Percentiles rank a stretch among this genome's conserved stretches.
Evolutionary conservation across 2,888 invertebrate genomes (phyloP).

Genomic region (Linnaemya tessellans): DNA sequence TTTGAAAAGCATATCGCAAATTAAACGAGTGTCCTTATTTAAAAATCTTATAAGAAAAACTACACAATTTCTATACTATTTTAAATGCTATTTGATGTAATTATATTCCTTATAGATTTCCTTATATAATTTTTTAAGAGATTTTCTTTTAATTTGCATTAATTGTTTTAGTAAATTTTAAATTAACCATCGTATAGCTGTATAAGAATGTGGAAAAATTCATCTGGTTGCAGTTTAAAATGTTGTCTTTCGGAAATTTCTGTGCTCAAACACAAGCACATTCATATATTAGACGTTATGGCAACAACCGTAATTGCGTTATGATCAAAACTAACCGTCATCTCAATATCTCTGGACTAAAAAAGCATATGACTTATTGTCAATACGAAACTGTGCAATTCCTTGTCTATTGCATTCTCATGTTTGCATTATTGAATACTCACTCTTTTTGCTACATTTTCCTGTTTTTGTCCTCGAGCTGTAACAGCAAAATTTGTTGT

Average conservation of each 20-base stretch:
- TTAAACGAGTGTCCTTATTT: too few relatives aligned
- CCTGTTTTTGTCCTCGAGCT: constrained; percentile 41
- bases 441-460: neutral
- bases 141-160: too few relatives aligned
- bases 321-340: constrained; percentile 65
- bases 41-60: too few relatives aligned
- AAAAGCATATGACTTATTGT: constrained; percentile 4
- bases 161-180: neutral
- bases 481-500: constrained; percentile 28
- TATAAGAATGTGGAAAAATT: neutral
- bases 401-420: constrained; percentile 41
- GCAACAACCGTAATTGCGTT: constrained; percentile 65
- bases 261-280: neutral
- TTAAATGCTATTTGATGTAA: too few relatives aligned
- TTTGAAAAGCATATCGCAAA: too few relatives aligned
- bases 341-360: constrained; percentile 29
- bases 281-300: constrained; percentile 38
- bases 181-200: neutral
- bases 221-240: neutral
- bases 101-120: too few relatives aligned
- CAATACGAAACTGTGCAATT: constrained; percentile 33
- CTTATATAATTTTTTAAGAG: too few relatives aligned
- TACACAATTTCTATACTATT: too few relatives aligned
- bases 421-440: constrained; percentile 21
- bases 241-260: neutral